Evolutionary conservation across 2,113 vertebrate genomes (phyloP), one percentile per base, ranked within the genome.

Genomic region (Corythoichthys intestinalis): DNA sequence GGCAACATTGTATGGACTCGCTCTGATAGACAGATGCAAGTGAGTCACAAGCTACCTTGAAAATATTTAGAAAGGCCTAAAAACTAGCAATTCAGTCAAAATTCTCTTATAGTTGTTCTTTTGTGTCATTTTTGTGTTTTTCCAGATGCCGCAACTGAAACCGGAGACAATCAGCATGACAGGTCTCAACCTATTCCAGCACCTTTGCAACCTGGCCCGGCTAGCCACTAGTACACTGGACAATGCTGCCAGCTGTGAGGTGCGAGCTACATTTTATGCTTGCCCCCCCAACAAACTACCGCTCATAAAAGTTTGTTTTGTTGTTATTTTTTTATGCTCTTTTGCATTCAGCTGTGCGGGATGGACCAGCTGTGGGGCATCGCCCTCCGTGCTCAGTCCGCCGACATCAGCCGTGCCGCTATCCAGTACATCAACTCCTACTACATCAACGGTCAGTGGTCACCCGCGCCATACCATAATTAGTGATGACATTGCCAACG

Each of bases 361-460:
- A 99, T 99, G 97, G 97, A 99, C 89, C 97, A 99, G 58, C 94
- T 99, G 82, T 99, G 97, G 97, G 97, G 97, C 4, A 99, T 99
- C 76, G 97, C 97, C 61, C 85, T 99, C 63, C 91, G 97, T 86
- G 97, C 97, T 48, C 97, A 98, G 65, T 95, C 95, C 38, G 96
- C 96, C 49, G 97, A 99, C 74, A 98, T 99, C 89, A 98, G 97
- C 87, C 93, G 97, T 12, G 97, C 97, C 2, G 97, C 97, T 74
- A 98, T 99, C 85, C 97, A 99, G 85, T 99, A 99, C 86, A 99
- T 99, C 91, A 99, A 99, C 89, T 98, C 97, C 14, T 99, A 99
- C 76, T 99, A 99, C 78, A 99, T 99, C 89, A 98, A 98, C 8
- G 97, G 97, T 98, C 83, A 63, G 93, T 85, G 14, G 34, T 8